A percentile compares a stretch with the other conserved stretches of the same genome.
Evolutionary conservation across 2,888 invertebrate genomes (phyloP).

Genomic region (Oscheius sp.): DNA sequence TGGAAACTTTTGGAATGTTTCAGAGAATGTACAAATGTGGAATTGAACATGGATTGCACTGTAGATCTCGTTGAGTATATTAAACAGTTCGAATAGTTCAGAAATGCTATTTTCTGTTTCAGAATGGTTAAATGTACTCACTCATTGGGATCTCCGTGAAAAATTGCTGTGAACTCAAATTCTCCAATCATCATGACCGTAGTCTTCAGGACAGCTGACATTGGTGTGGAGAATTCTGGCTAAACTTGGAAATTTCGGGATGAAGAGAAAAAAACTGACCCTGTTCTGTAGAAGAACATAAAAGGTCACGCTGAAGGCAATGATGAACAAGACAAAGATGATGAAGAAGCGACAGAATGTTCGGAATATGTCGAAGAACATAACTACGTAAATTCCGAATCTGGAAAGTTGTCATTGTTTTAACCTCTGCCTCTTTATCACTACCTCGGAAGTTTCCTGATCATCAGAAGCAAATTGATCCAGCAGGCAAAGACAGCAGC

Average conservation of each 20-base stretch:
- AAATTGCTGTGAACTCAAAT: conserved; percentile 73
- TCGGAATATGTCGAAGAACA: conserved; percentile 74
- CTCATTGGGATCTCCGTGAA: conserved; percentile 63
- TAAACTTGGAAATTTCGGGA: conserved; percentile 35
- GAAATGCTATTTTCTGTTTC: too few species aligned
- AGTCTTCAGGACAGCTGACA: conserved; percentile 73
- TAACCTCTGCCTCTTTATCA: too few species aligned
- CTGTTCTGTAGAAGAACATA: conserved; percentile 70
- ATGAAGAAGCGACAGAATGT: conserved; percentile 75
- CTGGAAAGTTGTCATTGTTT: conserved; percentile 3
- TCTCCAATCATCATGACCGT: conserved; percentile 75
- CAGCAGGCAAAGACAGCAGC: conserved; percentile 76
- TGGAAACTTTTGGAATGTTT: background rate
- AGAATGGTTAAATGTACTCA: background rate
- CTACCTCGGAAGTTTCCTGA: conserved; percentile 73
- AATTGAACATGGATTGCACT: too few species aligned
- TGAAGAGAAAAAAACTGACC: conserved; percentile 43
- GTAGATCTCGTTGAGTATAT: too few species aligned
- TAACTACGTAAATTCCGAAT: conserved; percentile 75
- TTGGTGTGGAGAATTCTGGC: conserved; percentile 68
- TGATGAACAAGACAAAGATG: conserved; percentile 73
- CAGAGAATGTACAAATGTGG: background rate
- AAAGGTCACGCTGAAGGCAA: conserved; percentile 61
- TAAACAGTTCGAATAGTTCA: background rate
- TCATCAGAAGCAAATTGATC: conserved; percentile 74